These are phyloP conservation scores for Micrasema longulum DNA, from an alignment of 1,140 invertebrate species.

Conservation along the genomic window DNA sequence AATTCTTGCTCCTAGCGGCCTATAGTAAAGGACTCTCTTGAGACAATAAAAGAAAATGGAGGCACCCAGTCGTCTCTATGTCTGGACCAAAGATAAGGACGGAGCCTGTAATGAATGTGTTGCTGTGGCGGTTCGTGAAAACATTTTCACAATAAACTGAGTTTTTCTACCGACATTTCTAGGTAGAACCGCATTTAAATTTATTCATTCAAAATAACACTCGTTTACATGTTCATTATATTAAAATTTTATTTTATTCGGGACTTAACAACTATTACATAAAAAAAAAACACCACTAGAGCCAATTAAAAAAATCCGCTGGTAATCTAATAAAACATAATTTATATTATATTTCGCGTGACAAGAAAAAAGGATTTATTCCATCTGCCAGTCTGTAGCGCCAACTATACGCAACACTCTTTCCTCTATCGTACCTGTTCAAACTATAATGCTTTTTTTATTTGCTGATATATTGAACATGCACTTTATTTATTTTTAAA, in stretches of 20 bases:
- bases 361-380: not conserved
- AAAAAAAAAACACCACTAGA: not conserved
- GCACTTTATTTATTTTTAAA: too few relatives aligned
- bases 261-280: not conserved
- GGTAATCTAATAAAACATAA: too few relatives aligned
- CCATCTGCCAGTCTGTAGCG: too few relatives aligned
- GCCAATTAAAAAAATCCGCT: too few relatives aligned
- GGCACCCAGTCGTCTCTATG: slow-evolving; percentile 23
- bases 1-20: too few relatives aligned
- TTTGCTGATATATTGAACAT: not conserved
- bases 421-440: too few relatives aligned
- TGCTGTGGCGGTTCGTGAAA: not conserved
- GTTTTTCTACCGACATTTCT: not conserved
- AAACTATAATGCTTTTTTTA: too few relatives aligned
- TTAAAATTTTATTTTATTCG: not conserved
- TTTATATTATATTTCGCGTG: not conserved
- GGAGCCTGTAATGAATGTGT: not conserved
- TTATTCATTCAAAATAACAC: too few relatives aligned
- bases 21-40: too few relatives aligned
- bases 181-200: too few relatives aligned
- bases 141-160: not conserved
- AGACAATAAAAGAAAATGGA: slow-evolving; percentile 21
- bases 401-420: too few relatives aligned
- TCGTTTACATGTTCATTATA: not conserved
- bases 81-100: slow-evolving; percentile 31